These are phyloP conservation scores for Notiomystis cincta DNA, from an alignment of 2,113 vertebrate species.

Conservation along the genomic window DNA sequence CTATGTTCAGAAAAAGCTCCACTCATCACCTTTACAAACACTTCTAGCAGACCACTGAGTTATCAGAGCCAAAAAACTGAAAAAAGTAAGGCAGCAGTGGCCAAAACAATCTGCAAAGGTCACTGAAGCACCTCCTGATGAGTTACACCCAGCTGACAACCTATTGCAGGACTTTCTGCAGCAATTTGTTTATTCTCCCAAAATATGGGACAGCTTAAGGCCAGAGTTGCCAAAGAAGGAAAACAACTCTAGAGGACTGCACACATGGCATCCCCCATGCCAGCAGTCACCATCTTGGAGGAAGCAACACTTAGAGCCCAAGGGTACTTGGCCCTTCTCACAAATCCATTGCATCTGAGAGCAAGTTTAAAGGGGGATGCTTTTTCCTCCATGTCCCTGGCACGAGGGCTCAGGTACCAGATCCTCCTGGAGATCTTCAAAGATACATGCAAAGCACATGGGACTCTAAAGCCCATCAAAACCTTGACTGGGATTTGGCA, in stretches of 20 bases:
- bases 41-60: not conserved
- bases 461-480: not conserved
- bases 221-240: not conserved
- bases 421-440: not conserved
- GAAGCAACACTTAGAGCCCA: not conserved
- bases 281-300: not conserved
- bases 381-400: not conserved
- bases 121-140: not conserved
- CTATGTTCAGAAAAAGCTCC: not conserved
- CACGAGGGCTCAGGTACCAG: fast-evolving
- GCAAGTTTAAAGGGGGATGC: not conserved
- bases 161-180: not conserved
- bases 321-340: not conserved
- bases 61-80: not conserved
- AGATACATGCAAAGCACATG: fast-evolving
- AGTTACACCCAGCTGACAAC: fast-evolving
- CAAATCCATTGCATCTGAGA: not conserved
- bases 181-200: not conserved
- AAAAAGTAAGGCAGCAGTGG: not conserved
- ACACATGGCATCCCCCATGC: fast-evolving
- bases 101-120: not conserved
- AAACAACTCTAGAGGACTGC: not conserved
- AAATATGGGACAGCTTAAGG: not conserved
- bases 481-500: not conserved
- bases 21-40: not conserved